Percentiles rank a stretch among this genome's conserved stretches.
Evolutionary conservation across 2,113 vertebrate species (phyloP).

Genomic region (Bagarius yarrelli): DNA sequence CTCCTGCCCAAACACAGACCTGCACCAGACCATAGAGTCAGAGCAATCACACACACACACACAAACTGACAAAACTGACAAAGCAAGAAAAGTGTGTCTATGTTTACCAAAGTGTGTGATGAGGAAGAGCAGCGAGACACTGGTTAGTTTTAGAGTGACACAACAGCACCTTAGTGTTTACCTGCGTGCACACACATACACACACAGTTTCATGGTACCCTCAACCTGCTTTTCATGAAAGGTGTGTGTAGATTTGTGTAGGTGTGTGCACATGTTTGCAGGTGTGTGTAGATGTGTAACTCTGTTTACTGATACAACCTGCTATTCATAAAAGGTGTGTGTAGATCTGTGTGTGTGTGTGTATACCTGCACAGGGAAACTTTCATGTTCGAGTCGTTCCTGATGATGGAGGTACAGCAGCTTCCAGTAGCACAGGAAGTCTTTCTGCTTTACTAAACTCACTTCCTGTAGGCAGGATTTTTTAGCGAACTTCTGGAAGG

Average conservation of each 20-base stretch:
- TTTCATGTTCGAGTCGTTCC: slow-evolving; percentile 83
- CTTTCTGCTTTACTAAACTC: slow-evolving; percentile 68
- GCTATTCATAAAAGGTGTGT: neutral
- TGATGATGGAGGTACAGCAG: slow-evolving; percentile 78
- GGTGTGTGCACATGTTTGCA: neutral
- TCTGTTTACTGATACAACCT: too few relatives aligned
- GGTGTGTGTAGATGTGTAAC: neutral
- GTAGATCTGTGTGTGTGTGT: neutral
- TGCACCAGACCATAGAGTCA: slow-evolving; percentile 60
- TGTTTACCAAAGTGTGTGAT: slow-evolving; percentile 77
- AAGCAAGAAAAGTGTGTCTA: neutral
- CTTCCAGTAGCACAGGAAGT: slow-evolving; percentile 81
- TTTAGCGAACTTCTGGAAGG: slow-evolving; percentile 74
- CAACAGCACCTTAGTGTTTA: slow-evolving; percentile 78
- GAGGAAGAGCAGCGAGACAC: slow-evolving; percentile 76
- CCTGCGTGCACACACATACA: slow-evolving; percentile 64
- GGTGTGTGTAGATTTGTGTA: neutral
- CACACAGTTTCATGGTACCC: neutral
- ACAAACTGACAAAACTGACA: neutral
- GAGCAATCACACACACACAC: neutral
- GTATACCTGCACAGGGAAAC: slow-evolving; percentile 73
- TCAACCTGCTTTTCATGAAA: neutral
- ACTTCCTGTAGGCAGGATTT: slow-evolving; percentile 83
- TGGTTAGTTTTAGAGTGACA: slow-evolving; percentile 83
- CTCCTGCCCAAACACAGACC: slow-evolving; percentile 83